These are phyloP conservation scores for Heliconius ismenius DNA, from an alignment of 2,888 invertebrate species.

Conservation along the genomic window DNA sequence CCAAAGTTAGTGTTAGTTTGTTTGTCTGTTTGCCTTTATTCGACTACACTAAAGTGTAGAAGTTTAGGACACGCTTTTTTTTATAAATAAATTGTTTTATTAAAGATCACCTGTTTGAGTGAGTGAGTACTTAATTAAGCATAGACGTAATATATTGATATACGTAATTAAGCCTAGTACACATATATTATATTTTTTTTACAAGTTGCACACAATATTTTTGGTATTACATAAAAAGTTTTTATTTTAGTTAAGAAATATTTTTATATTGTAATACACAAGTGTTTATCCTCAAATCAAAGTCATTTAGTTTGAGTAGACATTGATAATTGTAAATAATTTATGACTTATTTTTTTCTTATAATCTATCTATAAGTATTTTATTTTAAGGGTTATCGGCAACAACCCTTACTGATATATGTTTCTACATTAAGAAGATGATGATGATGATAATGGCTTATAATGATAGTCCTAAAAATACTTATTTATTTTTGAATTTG, in stretches of 20 bases:
- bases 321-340: not conserved
- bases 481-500: not conserved
- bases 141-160: constrained; percentile 25
- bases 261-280: constrained; percentile 28
- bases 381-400: not conserved
- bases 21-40: constrained; percentile 9
- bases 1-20: constrained; percentile 23
- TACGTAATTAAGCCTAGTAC: constrained; percentile 27
- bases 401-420: not conserved
- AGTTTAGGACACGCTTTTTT: constrained; percentile 19
- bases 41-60: constrained; percentile 15
- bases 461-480: not conserved
- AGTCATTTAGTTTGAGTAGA: constrained; percentile 19
- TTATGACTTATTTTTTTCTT: not conserved
- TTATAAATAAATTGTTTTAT: not conserved
- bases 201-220: constrained; percentile 14
- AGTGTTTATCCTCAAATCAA: constrained; percentile 31
- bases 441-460: not conserved
- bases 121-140: constrained; percentile 4
- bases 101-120: constrained; percentile 4
- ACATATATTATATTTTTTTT: constrained; percentile 27
- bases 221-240: constrained; percentile 7
- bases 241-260: constrained; percentile 11
- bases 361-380: not conserved
- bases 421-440: not conserved